Conservation (phyloP, 2,888 invertebrate genomes). For the Bugula neritina region DNA sequence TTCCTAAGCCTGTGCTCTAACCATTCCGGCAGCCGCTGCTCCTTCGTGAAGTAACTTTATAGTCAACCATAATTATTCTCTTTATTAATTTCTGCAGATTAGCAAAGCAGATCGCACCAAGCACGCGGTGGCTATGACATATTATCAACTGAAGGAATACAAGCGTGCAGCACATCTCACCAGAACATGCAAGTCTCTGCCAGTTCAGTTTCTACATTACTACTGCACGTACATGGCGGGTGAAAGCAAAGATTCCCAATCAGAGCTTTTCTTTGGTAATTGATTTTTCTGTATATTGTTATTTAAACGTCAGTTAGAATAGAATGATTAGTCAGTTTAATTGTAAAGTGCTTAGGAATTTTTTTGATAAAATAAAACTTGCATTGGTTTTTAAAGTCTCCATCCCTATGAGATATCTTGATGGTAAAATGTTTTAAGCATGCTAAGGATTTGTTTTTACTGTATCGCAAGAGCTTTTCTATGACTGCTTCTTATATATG, state of each 20-base stretch:
- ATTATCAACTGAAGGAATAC: slow-evolving; percentile 84
- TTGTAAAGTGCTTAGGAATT: neutral
- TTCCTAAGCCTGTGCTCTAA: too few species aligned
- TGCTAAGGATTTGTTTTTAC: too few species aligned
- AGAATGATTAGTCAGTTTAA: too few species aligned
- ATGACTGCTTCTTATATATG: too few species aligned
- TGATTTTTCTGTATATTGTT: neutral
- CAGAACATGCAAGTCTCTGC: slow-evolving; percentile 53
- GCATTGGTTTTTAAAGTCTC: slow-evolving; percentile 28
- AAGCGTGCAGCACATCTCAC: slow-evolving; percentile 59
- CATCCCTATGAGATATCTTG: too few species aligned
- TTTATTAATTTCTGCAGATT: neutral
- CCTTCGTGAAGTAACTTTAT: too few species aligned
- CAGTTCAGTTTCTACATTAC: slow-evolving; percentile 74
- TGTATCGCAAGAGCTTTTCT: too few species aligned
- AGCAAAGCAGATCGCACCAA: neutral
- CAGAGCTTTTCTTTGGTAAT: slow-evolving; percentile 56
- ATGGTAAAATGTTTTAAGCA: neutral
- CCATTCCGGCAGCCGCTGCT: too few species aligned
- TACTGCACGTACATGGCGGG: slow-evolving; percentile 81
- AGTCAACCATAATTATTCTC: too few species aligned
- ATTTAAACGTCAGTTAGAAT: too few species aligned
- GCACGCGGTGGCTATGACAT: slow-evolving; percentile 72
- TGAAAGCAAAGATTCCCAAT: slow-evolving; percentile 82
- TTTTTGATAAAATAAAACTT: slow-evolving; percentile 17